A percentile compares a stretch with the other conserved stretches of the same genome.
These are phyloP conservation scores for Pheosia tremula DNA, from an alignment of 2,888 invertebrate genomes.

Conservation along the genomic window DNA sequence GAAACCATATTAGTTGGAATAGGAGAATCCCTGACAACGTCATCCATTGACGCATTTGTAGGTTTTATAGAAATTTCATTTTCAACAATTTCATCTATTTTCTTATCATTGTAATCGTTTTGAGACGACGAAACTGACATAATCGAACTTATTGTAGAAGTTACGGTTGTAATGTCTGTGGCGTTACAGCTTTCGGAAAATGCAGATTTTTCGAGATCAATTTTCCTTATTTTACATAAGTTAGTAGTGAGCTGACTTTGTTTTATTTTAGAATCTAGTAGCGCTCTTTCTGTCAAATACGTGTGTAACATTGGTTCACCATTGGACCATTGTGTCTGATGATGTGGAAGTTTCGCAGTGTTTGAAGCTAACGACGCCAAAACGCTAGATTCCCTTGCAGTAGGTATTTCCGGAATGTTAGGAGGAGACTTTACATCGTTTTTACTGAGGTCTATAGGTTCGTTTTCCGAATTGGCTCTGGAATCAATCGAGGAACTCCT, in stretches of 20 bases:
- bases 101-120: conserved; percentile 40
- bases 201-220: conserved; percentile 62
- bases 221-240: conserved; percentile 66
- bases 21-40: conserved; percentile 43
- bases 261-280: conserved; percentile 89
- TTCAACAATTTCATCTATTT: conserved; percentile 42
- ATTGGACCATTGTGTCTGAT: conserved; percentile 81
- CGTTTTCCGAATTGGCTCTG: conserved; percentile 75
- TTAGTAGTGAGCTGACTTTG: conserved; percentile 84
- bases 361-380: conserved; percentile 86
- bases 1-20: conserved; percentile 30
- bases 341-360: conserved; percentile 85
- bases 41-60: conserved; percentile 47
- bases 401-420: conserved; percentile 82
- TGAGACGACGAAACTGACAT: conserved; percentile 41
- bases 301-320: conserved; percentile 89
- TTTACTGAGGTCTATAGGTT: conserved; percentile 81
- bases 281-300: conserved; percentile 89
- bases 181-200: conserved; percentile 52
- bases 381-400: conserved; percentile 86
- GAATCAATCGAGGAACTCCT: conserved; percentile 59
- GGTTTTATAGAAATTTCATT: conserved; percentile 37
- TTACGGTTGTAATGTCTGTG: conserved; percentile 44
- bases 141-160: conserved; percentile 38
- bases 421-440: conserved; percentile 62